Conservation (phyloP, 2,113 vertebrate species). For the Channa argus region DNA sequence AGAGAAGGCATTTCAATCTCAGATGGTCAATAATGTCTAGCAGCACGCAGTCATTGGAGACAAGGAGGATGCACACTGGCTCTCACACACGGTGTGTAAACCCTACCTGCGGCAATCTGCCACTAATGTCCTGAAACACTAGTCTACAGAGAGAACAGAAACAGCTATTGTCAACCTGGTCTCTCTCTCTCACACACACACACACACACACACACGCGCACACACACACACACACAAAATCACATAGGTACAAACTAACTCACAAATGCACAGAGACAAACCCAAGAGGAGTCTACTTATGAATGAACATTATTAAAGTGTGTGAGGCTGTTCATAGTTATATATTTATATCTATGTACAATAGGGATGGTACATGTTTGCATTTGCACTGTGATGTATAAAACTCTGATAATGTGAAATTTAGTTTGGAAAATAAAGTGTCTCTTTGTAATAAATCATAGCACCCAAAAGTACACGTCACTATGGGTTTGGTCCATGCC, state of each 20-base stretch:
- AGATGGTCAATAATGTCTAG: slow-evolving; percentile 86
- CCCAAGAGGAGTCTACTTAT: slow-evolving; percentile 68
- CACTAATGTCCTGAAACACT: slow-evolving; percentile 89
- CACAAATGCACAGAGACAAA: slow-evolving; percentile 77
- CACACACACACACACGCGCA: slow-evolving; percentile 50
- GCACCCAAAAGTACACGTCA: slow-evolving; percentile 69
- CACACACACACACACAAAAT: slow-evolving; percentile 54
- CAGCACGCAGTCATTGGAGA: slow-evolving; percentile 83
- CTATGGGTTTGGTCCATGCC: slow-evolving; percentile 67
- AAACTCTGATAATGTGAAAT: not conserved
- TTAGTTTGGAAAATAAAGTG: not conserved
- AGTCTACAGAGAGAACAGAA: slow-evolving; percentile 89
- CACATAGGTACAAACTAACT: slow-evolving; percentile 72
- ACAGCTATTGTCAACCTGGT: slow-evolving; percentile 86
- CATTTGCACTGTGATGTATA: not conserved
- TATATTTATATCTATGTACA: slow-evolving; percentile 11
- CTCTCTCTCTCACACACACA: slow-evolving; percentile 49
- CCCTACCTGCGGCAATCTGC: slow-evolving; percentile 88
- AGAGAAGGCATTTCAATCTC: slow-evolving; percentile 85
- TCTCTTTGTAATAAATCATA: slow-evolving; percentile 18
- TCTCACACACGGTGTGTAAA: slow-evolving; percentile 80
- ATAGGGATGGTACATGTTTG: not conserved
- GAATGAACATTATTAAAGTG: slow-evolving; percentile 44
- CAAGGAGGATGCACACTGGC: slow-evolving; percentile 85
- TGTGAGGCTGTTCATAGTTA: not conserved